These are phyloP conservation scores for Echinops telfairi DNA, from an alignment of 2,113 vertebrate genomes.

Conservation along the genomic window DNA sequence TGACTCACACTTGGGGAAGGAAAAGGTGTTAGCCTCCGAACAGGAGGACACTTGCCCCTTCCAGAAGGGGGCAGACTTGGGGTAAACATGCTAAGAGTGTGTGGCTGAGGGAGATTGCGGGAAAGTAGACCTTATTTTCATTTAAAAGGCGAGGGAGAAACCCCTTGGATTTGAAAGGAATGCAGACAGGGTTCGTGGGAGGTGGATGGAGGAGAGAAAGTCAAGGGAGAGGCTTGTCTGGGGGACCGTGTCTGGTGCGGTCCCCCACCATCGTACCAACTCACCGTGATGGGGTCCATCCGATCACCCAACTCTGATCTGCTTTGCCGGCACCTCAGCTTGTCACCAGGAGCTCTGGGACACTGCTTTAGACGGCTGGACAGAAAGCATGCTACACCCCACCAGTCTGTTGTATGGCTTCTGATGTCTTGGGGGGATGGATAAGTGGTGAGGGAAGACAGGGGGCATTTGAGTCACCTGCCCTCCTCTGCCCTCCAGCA, in stretches of 20 bases:
- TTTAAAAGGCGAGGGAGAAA: not conserved
- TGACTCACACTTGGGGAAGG: not conserved
- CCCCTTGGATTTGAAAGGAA: not conserved
- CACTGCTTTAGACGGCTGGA: not conserved
- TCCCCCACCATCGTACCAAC: not conserved
- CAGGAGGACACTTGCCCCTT: not conserved
- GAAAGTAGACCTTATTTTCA: not conserved
- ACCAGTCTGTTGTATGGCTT: not conserved
- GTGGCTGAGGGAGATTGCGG: not conserved
- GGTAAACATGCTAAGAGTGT: not conserved
- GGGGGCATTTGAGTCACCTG: not conserved
- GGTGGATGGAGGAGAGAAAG: not conserved
- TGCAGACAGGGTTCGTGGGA: not conserved
- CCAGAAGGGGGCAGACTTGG: too few species aligned
- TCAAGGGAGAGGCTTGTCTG: not conserved
- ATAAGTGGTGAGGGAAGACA: not conserved
- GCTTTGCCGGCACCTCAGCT: not conserved
- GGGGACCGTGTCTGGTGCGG: not conserved
- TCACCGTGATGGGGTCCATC: rapidly evolving
- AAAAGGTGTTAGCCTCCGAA: not conserved
- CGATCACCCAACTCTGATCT: not conserved
- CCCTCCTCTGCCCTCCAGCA: not conserved
- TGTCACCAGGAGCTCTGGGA: too few species aligned
- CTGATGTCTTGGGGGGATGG: not conserved
- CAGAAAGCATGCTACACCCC: not conserved